phyloP scores from a whole-genome alignment of 1,140 invertebrate genomes.

The Panagrolaimus sp. region DNA sequence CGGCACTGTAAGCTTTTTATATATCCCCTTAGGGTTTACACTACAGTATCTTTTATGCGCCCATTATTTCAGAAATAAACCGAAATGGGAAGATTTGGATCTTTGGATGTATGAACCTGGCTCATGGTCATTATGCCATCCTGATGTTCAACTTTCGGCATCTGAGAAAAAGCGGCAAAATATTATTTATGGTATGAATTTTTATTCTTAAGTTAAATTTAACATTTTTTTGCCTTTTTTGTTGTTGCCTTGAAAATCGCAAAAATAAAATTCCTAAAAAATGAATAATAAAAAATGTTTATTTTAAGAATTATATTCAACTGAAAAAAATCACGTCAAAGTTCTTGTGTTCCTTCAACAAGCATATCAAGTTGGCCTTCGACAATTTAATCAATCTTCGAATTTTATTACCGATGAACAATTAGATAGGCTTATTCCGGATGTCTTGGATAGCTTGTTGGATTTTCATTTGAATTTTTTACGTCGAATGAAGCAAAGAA shows the following conservation, averaged over 20 bases:
- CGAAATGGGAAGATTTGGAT: slow-evolving; percentile 45
- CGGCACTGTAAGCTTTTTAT: slow-evolving; percentile 25
- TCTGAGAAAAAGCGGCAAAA: slow-evolving; percentile 39
- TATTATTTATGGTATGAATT: slow-evolving; percentile 39
- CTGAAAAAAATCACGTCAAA: slow-evolving; percentile 49
- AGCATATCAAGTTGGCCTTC: slow-evolving; percentile 44
- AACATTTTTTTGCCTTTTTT: background rate
- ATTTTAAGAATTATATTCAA: slow-evolving; percentile 35
- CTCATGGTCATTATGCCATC: slow-evolving; percentile 36
- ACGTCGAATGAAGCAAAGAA: slow-evolving; percentile 34
- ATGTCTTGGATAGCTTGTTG: slow-evolving; percentile 44
- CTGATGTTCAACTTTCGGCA: slow-evolving; percentile 20
- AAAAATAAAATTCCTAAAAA: too few relatives aligned
- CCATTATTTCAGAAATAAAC: slow-evolving; percentile 45
- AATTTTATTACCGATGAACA: too few relatives aligned
- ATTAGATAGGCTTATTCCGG: slow-evolving; percentile 34
- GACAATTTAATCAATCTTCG: slow-evolving; percentile 31
- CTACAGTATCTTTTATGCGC: too few relatives aligned
- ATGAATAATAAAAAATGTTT: too few relatives aligned
- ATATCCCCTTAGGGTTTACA: too few relatives aligned
- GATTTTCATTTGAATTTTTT: slow-evolving; percentile 47
- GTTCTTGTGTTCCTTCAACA: slow-evolving; percentile 45
- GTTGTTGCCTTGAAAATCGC: too few relatives aligned
- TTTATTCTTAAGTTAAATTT: background rate
- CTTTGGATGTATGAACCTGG: slow-evolving; percentile 37